These are phyloP conservation scores for Tethea ocularis DNA, from an alignment of 2,888 invertebrate genomes.

Conservation along the genomic window DNA sequence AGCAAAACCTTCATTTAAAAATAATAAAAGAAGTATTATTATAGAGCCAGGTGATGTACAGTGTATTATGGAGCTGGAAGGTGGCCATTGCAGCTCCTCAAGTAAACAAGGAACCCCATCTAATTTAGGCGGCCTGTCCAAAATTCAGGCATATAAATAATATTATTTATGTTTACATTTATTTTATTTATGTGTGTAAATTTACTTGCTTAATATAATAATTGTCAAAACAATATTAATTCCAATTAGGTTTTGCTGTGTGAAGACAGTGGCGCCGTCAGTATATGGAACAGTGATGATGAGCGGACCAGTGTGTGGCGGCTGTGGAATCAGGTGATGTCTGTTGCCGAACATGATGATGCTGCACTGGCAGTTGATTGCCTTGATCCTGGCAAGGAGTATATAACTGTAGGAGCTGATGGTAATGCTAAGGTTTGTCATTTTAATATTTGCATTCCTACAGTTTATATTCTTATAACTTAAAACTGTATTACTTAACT, in stretches of 20 bases:
- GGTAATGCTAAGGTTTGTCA: slow-evolving; percentile 70
- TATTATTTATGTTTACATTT: no score
- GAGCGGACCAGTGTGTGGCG: slow-evolving; percentile 53
- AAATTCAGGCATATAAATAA: no score
- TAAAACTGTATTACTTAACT: no score
- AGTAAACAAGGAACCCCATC: no score
- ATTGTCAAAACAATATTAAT: neutral
- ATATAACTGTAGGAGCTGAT: slow-evolving; percentile 76
- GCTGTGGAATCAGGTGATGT: slow-evolving; percentile 60
- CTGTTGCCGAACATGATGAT: slow-evolving; percentile 74
- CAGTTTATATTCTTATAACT: no score
- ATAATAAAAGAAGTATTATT: no score
- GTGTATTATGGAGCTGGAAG: no score
- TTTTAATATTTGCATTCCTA: neutral
- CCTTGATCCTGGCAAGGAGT: slow-evolving; percentile 56
- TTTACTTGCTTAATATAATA: neutral
- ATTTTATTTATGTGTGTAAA: no score
- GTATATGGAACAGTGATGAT: slow-evolving; percentile 60
- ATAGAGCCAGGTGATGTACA: no score
- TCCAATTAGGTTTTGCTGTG: slow-evolving; percentile 64
- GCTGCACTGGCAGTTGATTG: slow-evolving; percentile 64
- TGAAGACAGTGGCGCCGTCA: slow-evolving; percentile 74
- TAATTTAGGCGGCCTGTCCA: no score
- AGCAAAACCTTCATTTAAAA: no score
- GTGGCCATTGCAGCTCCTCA: no score